These are phyloP conservation scores for Sesamia inferens DNA, from an alignment of 2,888 invertebrate genomes.

Conservation along the genomic window DNA sequence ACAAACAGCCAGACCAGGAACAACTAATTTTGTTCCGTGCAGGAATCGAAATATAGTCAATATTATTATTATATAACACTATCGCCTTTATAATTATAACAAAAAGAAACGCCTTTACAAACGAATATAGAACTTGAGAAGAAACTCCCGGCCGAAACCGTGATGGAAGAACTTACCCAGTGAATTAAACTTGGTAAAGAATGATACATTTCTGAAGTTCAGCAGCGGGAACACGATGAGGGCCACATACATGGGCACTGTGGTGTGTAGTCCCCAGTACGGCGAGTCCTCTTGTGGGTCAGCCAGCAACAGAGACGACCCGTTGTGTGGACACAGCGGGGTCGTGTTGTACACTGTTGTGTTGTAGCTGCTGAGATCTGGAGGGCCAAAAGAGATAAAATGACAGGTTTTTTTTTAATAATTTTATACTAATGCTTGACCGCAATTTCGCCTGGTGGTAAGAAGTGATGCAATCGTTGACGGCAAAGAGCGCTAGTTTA, in stretches of 20 bases:
- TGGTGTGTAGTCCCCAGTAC: constrained; percentile 93
- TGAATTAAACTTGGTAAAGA: constrained; percentile 98
- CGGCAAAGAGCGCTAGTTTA: too few species aligned
- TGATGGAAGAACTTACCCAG: constrained; percentile 91
- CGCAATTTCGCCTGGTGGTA: too few species aligned
- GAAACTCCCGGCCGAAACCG: not conserved
- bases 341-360: constrained; percentile 70
- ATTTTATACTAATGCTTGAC: too few species aligned
- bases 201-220: constrained; percentile 96
- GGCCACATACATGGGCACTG: constrained; percentile 95
- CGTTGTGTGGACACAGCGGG: constrained; percentile 85
- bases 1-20: too few species aligned
- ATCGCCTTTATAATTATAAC: not conserved
- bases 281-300: constrained; percentile 78
- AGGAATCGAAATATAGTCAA: too few species aligned
- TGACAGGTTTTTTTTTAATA: too few species aligned
- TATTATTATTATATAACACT: too few species aligned
- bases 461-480: too few species aligned
- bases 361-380: constrained; percentile 76
- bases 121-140: not conserved
- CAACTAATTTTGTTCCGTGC: too few species aligned
- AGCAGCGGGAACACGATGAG: constrained; percentile 94
- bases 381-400: not conserved
- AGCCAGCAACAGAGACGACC: constrained; percentile 71
- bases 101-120: not conserved